phyloP scores from a whole-genome alignment of 1,140 invertebrate genomes.

The Drosophila dunni region DNA sequence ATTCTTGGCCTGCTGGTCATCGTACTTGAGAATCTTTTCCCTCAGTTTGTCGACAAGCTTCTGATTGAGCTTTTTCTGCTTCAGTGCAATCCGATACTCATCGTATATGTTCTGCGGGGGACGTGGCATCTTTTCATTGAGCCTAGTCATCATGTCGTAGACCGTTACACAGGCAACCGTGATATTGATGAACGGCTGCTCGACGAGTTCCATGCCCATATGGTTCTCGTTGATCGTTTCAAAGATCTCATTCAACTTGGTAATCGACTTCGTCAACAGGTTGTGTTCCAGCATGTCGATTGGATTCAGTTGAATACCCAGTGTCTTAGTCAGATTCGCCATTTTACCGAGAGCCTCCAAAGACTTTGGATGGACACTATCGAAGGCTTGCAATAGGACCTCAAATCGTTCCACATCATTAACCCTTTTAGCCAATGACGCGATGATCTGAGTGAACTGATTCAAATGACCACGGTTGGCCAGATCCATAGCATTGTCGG shows the following conservation, averaged over 20 bases:
- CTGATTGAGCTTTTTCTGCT: background rate
- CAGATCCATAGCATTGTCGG: background rate
- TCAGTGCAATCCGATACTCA: background rate
- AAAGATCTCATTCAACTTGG: slow-evolving; percentile 28
- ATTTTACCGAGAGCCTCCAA: slow-evolving; percentile 26
- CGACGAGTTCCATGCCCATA: background rate
- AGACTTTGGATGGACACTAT: background rate
- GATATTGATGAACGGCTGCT: slow-evolving; percentile 13
- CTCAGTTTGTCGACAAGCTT: background rate
- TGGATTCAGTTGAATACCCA: slow-evolving; percentile 23
- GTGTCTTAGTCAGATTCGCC: slow-evolving; percentile 48
- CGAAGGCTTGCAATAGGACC: background rate
- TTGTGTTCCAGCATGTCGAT: background rate
- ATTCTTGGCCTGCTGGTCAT: background rate
- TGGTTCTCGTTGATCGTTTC: background rate
- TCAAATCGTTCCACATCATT: background rate
- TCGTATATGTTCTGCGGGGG: slow-evolving; percentile 35
- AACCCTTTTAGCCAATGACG: slow-evolving; percentile 17
- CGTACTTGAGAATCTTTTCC: background rate
- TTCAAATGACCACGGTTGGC: background rate
- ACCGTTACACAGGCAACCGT: slow-evolving; percentile 21
- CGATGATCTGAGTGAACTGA: slow-evolving; percentile 7
- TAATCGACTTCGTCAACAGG: slow-evolving; percentile 4
- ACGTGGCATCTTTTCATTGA: background rate
- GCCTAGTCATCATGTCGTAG: slow-evolving; percentile 23